Percentiles rank a stretch among this genome's conserved stretches.
Evolutionary conservation across 2,888 invertebrate genomes (phyloP).

Genomic region (Hyles lineata): DNA sequence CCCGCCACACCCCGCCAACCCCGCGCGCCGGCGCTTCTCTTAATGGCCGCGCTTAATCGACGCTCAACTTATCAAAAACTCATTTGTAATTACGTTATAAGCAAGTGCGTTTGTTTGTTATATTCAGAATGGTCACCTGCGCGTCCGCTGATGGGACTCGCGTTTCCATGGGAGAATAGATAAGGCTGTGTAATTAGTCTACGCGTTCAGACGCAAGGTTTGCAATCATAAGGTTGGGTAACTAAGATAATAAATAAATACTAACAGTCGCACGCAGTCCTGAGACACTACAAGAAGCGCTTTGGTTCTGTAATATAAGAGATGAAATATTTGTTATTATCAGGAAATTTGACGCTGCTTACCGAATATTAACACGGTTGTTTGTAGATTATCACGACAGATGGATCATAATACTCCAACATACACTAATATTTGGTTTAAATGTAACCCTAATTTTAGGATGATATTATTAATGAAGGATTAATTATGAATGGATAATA

Average conservation of each 20-base stretch:
- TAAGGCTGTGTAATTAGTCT: neutral
- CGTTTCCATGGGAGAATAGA: neutral
- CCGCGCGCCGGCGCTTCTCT: slow-evolving; percentile 26
- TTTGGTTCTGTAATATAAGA: too few species aligned
- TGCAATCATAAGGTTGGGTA: neutral
- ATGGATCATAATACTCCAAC: too few species aligned
- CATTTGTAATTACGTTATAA: slow-evolving; percentile 25
- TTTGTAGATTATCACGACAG: too few species aligned
- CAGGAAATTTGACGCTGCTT: too few species aligned
- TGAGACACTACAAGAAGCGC: too few species aligned
- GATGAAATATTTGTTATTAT: too few species aligned
- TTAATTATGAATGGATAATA: neutral
- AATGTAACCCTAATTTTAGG: neutral
- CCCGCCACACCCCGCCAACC: neutral
- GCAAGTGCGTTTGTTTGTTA: slow-evolving; percentile 3
- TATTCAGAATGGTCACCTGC: slow-evolving; percentile 11
- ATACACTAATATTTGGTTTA: too few species aligned
- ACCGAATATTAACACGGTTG: too few species aligned
- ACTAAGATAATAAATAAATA: too few species aligned
- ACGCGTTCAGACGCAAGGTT: slow-evolving; percentile 1
- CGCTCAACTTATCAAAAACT: slow-evolving; percentile 29
- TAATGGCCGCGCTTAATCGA: slow-evolving; percentile 29
- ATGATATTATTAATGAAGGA: neutral
- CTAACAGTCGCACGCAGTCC: too few species aligned
- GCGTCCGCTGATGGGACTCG: neutral